Base-by-base conservation (phyloP, 2,113 vertebrate species). In the Isichthys henryi region DNA sequence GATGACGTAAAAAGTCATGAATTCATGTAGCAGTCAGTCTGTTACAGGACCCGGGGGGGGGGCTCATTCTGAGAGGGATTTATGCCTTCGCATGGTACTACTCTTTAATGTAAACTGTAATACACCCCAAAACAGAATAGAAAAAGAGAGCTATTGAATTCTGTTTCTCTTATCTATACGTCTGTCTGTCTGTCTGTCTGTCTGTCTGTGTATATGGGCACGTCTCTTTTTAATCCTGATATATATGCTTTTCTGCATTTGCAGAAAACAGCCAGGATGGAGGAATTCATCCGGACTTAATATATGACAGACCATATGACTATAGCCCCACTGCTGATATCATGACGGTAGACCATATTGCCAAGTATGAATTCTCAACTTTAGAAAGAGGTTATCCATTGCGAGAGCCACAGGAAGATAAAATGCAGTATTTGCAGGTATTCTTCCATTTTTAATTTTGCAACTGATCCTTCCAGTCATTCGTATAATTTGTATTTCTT, bases 361-460 rank as follows among this genome's bases (percentile, higher is more conserved):
- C 96, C 95, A 97, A 96, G 94, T 97, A 97, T 91, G 97, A 98
- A 95, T 95, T 97, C 92, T 96, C 97, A 35, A 96, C 96, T 86
- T 95, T 97, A 95, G 97, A 98, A 94, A 96, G 95, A 91, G 95
- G 96, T 92, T 97, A 95, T 94, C 96, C 97, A 58, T 90, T 96
- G 93, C 96, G 94, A 93, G 95, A 97, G 92, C 92, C 95, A 91
- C 96, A 96, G 92, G 97, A 98, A 94, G 97, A 97, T 96, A 97
- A 95, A 95, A 98, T 97, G 97, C 97, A 98, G 93, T 98, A 98
- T 95, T 96, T 98, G 92, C 97, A 98, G 97, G 97, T 98, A 96
- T 96, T 95, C 95, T 95, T 96, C 92, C 87, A 95, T 95, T 94
- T 92, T 94, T 95, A 92, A 92, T 94, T 95, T 88, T 89, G 56